Evolutionary conservation across 2,888 invertebrate genomes (phyloP), one percentile per base, ranked within the genome.

Genomic region (Xestia sexstrigata): DNA sequence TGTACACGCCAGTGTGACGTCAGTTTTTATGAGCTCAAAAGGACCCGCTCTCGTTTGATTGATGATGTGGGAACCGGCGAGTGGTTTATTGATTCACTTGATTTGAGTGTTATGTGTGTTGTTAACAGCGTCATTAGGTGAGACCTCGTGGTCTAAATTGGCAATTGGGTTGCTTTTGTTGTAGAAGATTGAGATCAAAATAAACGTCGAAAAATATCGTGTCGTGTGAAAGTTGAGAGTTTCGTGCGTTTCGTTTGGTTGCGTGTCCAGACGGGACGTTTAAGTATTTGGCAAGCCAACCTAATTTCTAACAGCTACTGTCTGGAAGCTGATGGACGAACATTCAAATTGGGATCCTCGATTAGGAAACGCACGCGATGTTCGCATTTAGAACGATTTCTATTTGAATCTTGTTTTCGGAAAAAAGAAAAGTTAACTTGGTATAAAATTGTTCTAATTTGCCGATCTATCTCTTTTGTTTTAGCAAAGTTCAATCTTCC

Each of bases 1-100:
- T 96, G 95, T 96, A 95, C 94, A 93, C 90, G 92, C 92, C 91
- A 91, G 91, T 93, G 92, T 95, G 93, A 93, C 93, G 92, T 94
- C 94, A 93, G 90, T 95, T 95, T 95, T 96, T 95, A 93, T 92
- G 90, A 90, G 91, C 90, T 90, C 88, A 87, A 91, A 93, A 91
- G 91, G 91, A 91, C 89, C 90, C 90, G 88, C 88, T 87, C 84
- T 72, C 83, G 83, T 87, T 90, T 93, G 93, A 93, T 93, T 91
- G 93, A 93, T 93, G 93, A 92, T 90, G 89, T 90, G 82, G 49
- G 89, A 89, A 90, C 88, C 89, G 89, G 89, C 88, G 92, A 89
- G 90, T 90, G 88, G 91, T 92, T 93, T 94, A 95, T 94, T 94
- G 95, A 94, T 94, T 93, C 91, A 91, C 91, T 93, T 90, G 89